Base-by-base conservation (phyloP, 1,140 invertebrate genomes). In the Eufriesea mexicana region DNA sequence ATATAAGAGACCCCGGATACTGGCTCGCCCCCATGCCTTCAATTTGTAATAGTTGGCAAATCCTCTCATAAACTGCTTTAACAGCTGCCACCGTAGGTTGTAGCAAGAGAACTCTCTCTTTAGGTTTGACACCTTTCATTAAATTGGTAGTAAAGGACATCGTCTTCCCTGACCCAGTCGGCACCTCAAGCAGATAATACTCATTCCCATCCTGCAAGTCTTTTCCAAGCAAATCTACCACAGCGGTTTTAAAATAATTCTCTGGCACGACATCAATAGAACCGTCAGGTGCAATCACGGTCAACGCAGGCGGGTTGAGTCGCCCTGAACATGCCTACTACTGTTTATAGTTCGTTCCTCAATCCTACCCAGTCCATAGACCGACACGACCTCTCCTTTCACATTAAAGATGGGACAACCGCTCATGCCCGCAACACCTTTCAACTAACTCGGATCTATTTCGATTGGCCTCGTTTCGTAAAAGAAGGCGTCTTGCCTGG, bases 1-100 rank as follows among this genome's bases (percentile, higher is more conserved):
- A n/a, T n/a, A n/a, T n/a, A n/a, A n/a, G n/a, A n/a, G n/a, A n/a
- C n/a, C n/a, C n/a, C n/a, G n/a, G n/a, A n/a, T n/a, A n/a, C n/a
- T n/a, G n/a, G n/a, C n/a, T n/a, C n/a, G n/a, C n/a, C n/a, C n/a
- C n/a, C n/a, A n/a, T n/a, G n/a, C 67, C 9, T 20, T 25, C 0
- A 12, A 8, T 2, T 25, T 51, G 18, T 16, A 71, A 35, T 18
- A 71, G 18, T 8, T 55, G n/a, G 2, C 25, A 14, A 6, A 71
- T 28, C 2, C 51, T 16, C 8, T 1, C 0, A 55, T 35, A 55
- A 5, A 49, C 68, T 0, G 25, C 10, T n/a, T 54, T 71, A 16
- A 71, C 68, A 55, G 68, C 68, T 0, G 68, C 68, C 2, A 71
- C 68, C 0, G 68, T 71, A 0, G 68, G 68, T 9, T 71, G 68